Base-by-base conservation (phyloP, 2,113 vertebrate genomes). In the Eira barbara region DNA sequence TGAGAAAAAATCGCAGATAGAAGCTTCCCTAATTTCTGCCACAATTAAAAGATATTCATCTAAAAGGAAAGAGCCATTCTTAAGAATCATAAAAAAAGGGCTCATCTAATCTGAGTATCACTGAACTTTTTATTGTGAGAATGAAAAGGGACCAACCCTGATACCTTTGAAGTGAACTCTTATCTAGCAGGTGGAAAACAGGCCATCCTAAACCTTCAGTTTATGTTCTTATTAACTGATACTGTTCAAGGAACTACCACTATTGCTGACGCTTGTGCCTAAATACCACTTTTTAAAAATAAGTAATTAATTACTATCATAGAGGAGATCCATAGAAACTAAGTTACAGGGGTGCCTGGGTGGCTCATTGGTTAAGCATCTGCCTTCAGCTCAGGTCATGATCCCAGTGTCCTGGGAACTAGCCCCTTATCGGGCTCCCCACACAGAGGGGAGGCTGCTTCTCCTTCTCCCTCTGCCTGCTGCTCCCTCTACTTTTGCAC, bases 11-110 rank as follows among this genome's bases (percentile, higher is more conserved):
- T 63, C 23, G 15, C 20, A 84, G 39, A 21, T 89, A 67, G 49
- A 34, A 94, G 25, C 34, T 85, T 85, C 80, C 49, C 71, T 81
- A 65, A 67, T 92, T 86, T 74, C 52, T 80, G 20, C 88, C 57
- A 71, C 36, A 49, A 20, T 95, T 86, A 71, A 73, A 95, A 81
- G 42, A 80, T 76, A 45, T 78, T 92, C 69, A 7, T 78, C 57
- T 81, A 91, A 91, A 92, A 91, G 9, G 42, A 94, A 95, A 89
- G 71, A 87, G 82, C 49, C 42, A 42, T 67, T 83, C 27, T 59
- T 59, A 39, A 78, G 25, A 87, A 63, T 67, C 78, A 25, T 29
- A 36, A 91, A 12, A n/a, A 57, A 91, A 65, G 21, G 6, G 36
- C 39, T 88, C 49, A 52, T 65, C 29, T 55, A 80, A 65, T 6